Percentiles rank a stretch among this genome's conserved stretches.
Evolutionary conservation across 37 sponge, comb jelly and placozoan species (phyloP).

Genomic region (Tethya wilhelma): DNA sequence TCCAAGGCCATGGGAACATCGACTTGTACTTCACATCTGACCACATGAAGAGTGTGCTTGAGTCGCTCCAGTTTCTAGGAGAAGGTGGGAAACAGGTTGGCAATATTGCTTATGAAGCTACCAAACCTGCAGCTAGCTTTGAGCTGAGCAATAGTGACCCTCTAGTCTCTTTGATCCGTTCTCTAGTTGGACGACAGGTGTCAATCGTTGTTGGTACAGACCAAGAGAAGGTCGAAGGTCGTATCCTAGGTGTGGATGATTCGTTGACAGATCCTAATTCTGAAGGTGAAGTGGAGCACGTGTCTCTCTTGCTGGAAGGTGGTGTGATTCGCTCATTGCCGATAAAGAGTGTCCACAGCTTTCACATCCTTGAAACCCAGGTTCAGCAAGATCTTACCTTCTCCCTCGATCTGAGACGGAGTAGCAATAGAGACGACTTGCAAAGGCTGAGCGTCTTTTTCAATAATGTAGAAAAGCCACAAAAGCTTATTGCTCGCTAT

Average conservation of each 20-base stretch:
- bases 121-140: constrained; percentile 70
- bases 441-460: constrained; percentile 89
- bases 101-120: constrained; percentile 91
- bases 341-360: constrained; percentile 29
- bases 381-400: constrained; percentile 69
- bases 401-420: constrained; percentile 73
- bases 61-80: constrained; percentile 78
- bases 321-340: constrained; percentile 37
- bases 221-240: constrained; percentile 42
- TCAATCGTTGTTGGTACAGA: background rate
- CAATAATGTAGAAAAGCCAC: constrained; percentile 41
- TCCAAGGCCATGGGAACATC: constrained; percentile 79
- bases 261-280: background rate
- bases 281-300: constrained; percentile 14
- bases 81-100: constrained; percentile 70
- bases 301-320: constrained; percentile 52
- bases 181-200: constrained; percentile 45
- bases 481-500: constrained; percentile 66
- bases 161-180: constrained; percentile 49
- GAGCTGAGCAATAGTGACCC: constrained; percentile 40
- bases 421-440: constrained; percentile 53
- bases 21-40: constrained; percentile 80
- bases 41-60: constrained; percentile 81
- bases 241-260: constrained; percentile 75
- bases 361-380: constrained; percentile 60